These are phyloP conservation scores for Paramormyrops kingsleyae DNA, from an alignment of 2,113 vertebrate genomes.

Conservation along the genomic window DNA sequence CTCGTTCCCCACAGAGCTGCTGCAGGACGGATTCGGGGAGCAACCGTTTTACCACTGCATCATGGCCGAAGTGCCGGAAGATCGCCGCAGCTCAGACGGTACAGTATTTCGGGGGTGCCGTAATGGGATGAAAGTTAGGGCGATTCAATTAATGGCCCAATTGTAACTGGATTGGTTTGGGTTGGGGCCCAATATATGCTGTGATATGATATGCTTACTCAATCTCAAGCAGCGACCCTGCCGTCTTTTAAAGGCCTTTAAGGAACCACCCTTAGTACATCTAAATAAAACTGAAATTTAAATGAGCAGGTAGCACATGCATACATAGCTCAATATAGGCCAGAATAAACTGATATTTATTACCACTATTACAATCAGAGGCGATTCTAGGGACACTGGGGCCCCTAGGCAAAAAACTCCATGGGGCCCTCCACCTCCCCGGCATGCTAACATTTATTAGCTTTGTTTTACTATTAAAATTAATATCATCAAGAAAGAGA, in stretches of 20 bases:
- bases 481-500: not conserved
- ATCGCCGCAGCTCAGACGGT: conserved; percentile 44
- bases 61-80: conserved; percentile 53
- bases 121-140: not conserved
- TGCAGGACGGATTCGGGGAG: conserved; percentile 66
- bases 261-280: not conserved
- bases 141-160: not conserved
- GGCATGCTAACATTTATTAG: not conserved
- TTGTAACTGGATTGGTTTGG: not conserved
- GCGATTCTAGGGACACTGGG: not conserved
- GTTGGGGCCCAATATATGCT: not conserved
- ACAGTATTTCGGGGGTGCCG: not conserved
- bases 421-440: not conserved
- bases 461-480: not conserved
- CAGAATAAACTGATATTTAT: not conserved
- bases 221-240: not conserved
- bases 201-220: not conserved
- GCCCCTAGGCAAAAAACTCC: not conserved
- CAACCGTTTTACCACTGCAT: conserved; percentile 64
- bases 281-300: not conserved
- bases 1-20: conserved; percentile 51
- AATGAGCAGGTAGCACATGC: not conserved
- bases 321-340: not conserved
- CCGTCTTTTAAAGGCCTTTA: not conserved
- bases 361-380: not conserved